phyloP scores from a whole-genome alignment of 2,888 invertebrate species.

The Gortyna flavago region DNA sequence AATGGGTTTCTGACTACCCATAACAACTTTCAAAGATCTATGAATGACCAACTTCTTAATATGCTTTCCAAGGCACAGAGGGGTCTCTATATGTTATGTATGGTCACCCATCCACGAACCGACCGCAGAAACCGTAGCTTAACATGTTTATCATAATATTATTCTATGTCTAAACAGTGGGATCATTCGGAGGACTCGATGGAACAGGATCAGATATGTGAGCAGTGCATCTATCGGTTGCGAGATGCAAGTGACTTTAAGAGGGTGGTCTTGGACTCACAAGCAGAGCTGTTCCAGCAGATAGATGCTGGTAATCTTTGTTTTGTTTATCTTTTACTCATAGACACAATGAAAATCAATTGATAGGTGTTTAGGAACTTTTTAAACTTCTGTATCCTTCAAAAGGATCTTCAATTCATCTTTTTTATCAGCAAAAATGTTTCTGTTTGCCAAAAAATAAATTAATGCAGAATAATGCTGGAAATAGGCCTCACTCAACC shows the following conservation, averaged over 20 bases:
- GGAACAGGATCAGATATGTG: slow-evolving; percentile 76
- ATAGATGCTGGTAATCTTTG: slow-evolving; percentile 42
- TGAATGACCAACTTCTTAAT: neutral
- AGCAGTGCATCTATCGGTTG: slow-evolving; percentile 71
- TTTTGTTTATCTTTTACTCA: neutral
- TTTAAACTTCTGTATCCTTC: neutral
- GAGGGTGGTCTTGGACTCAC: slow-evolving; percentile 69
- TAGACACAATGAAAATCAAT: neutral
- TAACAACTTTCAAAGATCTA: neutral
- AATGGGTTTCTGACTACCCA: neutral
- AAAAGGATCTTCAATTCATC: neutral
- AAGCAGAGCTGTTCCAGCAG: slow-evolving; percentile 59
- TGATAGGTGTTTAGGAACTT: neutral
- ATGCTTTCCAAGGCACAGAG: neutral
- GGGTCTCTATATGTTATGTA: neutral
- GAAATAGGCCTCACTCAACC: neutral
- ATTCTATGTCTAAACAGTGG: slow-evolving; percentile 59
- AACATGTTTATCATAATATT: neutral
- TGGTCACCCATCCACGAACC: neutral
- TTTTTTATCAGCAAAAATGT: neutral
- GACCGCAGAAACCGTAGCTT: neutral
- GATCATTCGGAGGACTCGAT: slow-evolving; percentile 51
- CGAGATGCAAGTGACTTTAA: slow-evolving; percentile 74
- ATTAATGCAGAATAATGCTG: neutral
- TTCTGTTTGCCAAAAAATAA: neutral